phyloP scores from a whole-genome alignment of 2,888 invertebrate genomes.

The Conops quadrifasciatus region DNA sequence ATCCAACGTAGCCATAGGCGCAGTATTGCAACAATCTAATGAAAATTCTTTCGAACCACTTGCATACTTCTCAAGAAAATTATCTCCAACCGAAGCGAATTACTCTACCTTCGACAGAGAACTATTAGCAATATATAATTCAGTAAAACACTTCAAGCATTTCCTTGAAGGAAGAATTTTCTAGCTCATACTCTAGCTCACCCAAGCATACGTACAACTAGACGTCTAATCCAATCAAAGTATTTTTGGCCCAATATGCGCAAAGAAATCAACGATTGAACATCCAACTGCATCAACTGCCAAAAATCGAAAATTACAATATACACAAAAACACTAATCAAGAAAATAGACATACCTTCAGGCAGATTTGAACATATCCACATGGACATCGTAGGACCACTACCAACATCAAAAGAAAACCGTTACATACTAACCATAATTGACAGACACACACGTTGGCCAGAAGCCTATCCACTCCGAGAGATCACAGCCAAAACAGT shows the following conservation, averaged over 20 bases:
- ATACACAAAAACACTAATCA: conserved; percentile 46
- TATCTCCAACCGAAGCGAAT: background rate
- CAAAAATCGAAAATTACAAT: conserved; percentile 52
- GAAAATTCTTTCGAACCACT: background rate
- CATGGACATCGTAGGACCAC: conserved; percentile 55
- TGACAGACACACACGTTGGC: conserved; percentile 49
- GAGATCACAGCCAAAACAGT: conserved; percentile 43
- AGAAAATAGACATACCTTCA: conserved; percentile 44
- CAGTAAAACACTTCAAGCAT: conserved; percentile 15
- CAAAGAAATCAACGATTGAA: conserved; percentile 50
- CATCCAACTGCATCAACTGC: conserved; percentile 51
- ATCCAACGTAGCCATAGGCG: too few relatives aligned
- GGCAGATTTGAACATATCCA: conserved; percentile 55
- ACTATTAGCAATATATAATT: background rate
- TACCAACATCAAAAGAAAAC: conserved; percentile 47
- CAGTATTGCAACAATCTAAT: too few relatives aligned
- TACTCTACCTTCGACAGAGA: conserved; percentile 7
- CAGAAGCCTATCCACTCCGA: conserved; percentile 44
- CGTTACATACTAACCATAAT: conserved; percentile 49
- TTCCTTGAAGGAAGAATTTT: conserved; percentile 30
- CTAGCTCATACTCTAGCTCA: conserved; percentile 8
- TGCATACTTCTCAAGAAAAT: conserved; percentile 6
- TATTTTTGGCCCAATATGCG: conserved; percentile 51
- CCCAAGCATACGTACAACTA: conserved; percentile 44
- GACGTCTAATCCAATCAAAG: conserved; percentile 43